These are phyloP conservation scores for Artibeus lituratus DNA, from an alignment of 2,797 vertebrate species.

Conservation along the genomic window DNA sequence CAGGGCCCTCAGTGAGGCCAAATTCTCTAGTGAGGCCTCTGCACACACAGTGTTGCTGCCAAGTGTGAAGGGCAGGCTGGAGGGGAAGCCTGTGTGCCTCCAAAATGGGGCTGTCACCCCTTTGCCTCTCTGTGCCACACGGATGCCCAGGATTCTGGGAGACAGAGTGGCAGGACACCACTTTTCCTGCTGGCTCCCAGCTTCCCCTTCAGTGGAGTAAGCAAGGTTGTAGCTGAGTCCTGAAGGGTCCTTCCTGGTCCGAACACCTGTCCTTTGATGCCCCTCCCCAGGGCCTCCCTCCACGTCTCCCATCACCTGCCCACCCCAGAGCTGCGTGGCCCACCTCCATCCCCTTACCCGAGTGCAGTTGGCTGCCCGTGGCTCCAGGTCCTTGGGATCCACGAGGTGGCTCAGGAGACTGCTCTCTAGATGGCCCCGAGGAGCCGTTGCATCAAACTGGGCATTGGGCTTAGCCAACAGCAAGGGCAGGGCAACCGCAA, in stretches of 20 bases:
- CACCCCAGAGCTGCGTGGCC: not conserved
- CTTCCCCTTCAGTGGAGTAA: not conserved
- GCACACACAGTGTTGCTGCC: not conserved
- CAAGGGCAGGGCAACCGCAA: slow-evolving; percentile 89
- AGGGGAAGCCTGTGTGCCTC: not conserved
- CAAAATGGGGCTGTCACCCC: not conserved
- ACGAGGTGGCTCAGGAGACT: slow-evolving; percentile 90
- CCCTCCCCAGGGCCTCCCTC: not conserved
- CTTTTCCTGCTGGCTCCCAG: not conserved
- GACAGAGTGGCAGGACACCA: not conserved
- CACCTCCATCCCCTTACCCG: slow-evolving; percentile 81
- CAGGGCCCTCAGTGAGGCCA: not conserved
- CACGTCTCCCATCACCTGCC: not conserved
- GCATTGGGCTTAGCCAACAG: slow-evolving; percentile 87
- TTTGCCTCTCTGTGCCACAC: not conserved
- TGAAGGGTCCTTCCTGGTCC: not conserved
- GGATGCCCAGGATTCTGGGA: not conserved
- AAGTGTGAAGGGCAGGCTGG: not conserved
- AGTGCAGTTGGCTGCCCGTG: slow-evolving; percentile 91
- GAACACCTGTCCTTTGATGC: not conserved
- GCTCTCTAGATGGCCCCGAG: slow-evolving; percentile 93
- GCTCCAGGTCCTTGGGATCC: slow-evolving; percentile 92
- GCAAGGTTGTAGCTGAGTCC: not conserved
- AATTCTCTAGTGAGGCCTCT: not conserved
- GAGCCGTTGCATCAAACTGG: slow-evolving; percentile 88